Percentiles rank a stretch among this genome's conserved stretches.
phyloP scores from a whole-genome alignment of 2,888 invertebrate genomes.

The Autographa pulchrina region DNA sequence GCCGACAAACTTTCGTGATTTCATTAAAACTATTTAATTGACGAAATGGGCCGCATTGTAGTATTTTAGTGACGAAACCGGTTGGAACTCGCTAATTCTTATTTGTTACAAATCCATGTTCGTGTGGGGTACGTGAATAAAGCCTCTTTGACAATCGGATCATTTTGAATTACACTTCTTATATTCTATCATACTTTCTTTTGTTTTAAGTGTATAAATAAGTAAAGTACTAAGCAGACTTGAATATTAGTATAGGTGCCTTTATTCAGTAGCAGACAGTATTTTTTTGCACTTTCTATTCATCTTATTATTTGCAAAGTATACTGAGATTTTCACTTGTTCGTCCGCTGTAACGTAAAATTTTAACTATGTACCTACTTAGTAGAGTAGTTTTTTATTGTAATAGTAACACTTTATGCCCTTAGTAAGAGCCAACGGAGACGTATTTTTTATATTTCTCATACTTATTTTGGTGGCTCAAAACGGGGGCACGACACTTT shows the following conservation, averaged over 20 bases:
- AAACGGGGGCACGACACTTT: constrained; percentile 42
- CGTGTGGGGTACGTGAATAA: neutral
- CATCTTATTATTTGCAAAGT: constrained; percentile 1
- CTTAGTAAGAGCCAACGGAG: constrained; percentile 44
- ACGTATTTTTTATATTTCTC: constrained; percentile 54
- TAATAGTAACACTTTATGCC: constrained; percentile 52
- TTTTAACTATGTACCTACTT: constrained; percentile 51
- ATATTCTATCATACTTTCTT: neutral
- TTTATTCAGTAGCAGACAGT: neutral
- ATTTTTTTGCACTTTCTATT: neutral
- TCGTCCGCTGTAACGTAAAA: constrained; percentile 42
- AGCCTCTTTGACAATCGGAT: neutral
- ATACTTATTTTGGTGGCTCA: constrained; percentile 46
- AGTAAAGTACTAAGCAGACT: neutral
- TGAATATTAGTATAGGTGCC: neutral
- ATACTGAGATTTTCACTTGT: constrained; percentile 21
- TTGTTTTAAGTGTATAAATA: neutral
- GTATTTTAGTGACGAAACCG: constrained; percentile 44
- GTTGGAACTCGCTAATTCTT: constrained; percentile 32
- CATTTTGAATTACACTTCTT: neutral
- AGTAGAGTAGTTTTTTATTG: constrained; percentile 57
- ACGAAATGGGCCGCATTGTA: constrained; percentile 50
- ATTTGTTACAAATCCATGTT: constrained; percentile 35
- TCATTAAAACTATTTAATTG: constrained; percentile 58
- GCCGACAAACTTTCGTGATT: constrained; percentile 45